phyloP scores from a whole-genome alignment of 2,113 vertebrate species.

The Oxyura jamaicensis region DNA sequence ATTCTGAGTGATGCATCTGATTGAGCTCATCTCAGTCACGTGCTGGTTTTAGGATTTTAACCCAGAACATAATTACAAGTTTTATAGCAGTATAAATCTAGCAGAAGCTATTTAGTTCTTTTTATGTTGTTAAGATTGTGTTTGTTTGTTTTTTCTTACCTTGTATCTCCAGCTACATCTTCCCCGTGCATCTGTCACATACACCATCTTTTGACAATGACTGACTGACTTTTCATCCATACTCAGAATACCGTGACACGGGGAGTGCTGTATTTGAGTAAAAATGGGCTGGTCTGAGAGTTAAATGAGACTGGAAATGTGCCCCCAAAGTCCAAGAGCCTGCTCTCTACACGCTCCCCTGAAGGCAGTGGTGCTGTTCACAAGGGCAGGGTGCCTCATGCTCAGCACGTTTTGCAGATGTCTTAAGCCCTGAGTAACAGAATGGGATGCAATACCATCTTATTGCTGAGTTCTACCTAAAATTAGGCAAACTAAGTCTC shows the following conservation, averaged over 20 bases:
- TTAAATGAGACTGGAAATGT: constrained; percentile 47
- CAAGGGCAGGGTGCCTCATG: not conserved
- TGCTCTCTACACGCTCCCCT: not conserved
- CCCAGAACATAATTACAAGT: not conserved
- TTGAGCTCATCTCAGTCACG: not conserved
- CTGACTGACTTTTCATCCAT: constrained; percentile 73
- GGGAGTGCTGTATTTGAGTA: constrained; percentile 75
- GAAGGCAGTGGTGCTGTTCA: not conserved
- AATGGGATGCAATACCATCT: not conserved
- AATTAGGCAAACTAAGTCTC: not conserved
- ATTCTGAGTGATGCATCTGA: not conserved
- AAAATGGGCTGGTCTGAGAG: constrained; percentile 74
- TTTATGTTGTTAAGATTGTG: not conserved
- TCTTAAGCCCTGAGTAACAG: not conserved
- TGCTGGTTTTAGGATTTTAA: not conserved
- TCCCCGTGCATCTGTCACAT: constrained; percentile 76
- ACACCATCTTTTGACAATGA: constrained; percentile 74
- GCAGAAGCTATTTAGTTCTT: not conserved
- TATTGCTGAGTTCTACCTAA: not conserved
- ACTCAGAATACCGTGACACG: constrained; percentile 70
- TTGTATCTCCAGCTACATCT: constrained; percentile 76
- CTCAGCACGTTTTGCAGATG: not conserved
- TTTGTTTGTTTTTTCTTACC: constrained; percentile 61
- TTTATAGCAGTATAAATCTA: not conserved
- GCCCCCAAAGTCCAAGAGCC: constrained; percentile 34